Base-by-base conservation (phyloP, 2,888 invertebrate species). In the Prionchulus punctatus region DNA sequence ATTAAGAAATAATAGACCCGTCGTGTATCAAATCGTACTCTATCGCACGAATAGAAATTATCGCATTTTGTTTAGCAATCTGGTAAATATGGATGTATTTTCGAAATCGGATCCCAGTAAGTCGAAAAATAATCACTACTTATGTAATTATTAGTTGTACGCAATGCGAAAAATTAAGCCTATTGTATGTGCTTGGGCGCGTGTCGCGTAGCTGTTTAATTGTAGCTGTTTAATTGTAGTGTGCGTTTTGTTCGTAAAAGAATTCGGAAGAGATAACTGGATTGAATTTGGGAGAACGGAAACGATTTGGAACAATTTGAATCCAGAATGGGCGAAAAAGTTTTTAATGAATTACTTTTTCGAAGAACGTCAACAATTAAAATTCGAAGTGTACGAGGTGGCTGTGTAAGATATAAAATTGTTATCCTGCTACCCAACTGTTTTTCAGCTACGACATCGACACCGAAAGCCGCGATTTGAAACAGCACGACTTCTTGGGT, bases 401-500 rank as follows among this genome's bases (percentile, higher is more conserved):
- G 51, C 23, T 2, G 21, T 28, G 12, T 50, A 3, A 30, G 15
- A 30, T 36, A 36, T 18, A 18, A 18, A n/a, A n/a, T n/a, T n/a
- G n/a, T n/a, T n/a, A n/a, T n/a, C n/a, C n/a, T n/a, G n/a, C n/a
- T n/a, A n/a, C n/a, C n/a, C n/a, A n/a, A n/a, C n/a, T 55, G 23
- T 3, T 2, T 59, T 63, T 53, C 58, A 67, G 67, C 23, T 68
- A 67, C 55, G 68, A 68, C 50, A 60, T 64, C 25, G 68, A 68
- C 56, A 60, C 58, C 23, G 43, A 53, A 1, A 58, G 57, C 2
- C 48, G 55, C 15, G 56, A 61, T 23, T 58, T 69, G 31, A 53
- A 55, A 3, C 23, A 57, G 1, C 68, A 73, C 59, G 73, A 78
- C 62, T 76, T 76, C 60, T 68, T 80, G 2, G 80, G 80, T 7